Percentiles rank a stretch among this genome's conserved stretches.
These are phyloP conservation scores for Diadema setosum DNA, from an alignment of 35 echinoderm and acorn worm genomes.

Conservation along the genomic window DNA sequence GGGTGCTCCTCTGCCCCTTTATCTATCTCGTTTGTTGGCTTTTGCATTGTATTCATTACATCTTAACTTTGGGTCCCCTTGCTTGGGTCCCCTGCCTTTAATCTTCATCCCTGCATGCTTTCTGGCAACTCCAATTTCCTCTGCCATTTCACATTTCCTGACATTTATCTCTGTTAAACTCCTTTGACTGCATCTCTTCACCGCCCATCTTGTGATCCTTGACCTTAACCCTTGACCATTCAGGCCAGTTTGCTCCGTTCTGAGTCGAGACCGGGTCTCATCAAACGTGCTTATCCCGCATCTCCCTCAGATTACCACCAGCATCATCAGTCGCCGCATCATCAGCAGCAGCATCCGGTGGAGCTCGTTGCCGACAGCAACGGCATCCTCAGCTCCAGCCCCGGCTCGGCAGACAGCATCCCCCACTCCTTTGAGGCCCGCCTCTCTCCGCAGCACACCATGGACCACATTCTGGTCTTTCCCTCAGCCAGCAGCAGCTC, in stretches of 20 bases:
- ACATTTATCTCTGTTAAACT: no score
- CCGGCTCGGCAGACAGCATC: slow-evolving; percentile 78
- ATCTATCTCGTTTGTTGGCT: no score
- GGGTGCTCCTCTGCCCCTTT: no score
- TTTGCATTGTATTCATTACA: no score
- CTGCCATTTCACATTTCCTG: no score
- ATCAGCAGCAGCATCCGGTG: not conserved
- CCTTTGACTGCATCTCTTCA: no score
- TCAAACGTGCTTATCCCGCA: not conserved
- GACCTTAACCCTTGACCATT: not conserved
- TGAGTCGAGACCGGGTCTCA: not conserved
- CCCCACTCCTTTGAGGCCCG: slow-evolving; percentile 89
- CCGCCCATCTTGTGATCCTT: not conserved
- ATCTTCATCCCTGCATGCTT: no score
- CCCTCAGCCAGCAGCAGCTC: slow-evolving; percentile 66
- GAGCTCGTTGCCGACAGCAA: slow-evolving; percentile 31
- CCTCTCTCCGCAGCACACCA: slow-evolving; percentile 61
- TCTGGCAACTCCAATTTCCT: no score
- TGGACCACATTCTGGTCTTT: slow-evolving; percentile 96
- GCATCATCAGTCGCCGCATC: not conserved
- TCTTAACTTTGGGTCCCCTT: no score
- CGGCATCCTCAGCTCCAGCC: slow-evolving; percentile 77
- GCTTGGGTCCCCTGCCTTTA: no score
- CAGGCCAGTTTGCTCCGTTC: not conserved
- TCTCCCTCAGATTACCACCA: not conserved